Evolutionary conservation across 2,888 invertebrate species (phyloP).

Genomic region (Standfussiana lucernea): DNA sequence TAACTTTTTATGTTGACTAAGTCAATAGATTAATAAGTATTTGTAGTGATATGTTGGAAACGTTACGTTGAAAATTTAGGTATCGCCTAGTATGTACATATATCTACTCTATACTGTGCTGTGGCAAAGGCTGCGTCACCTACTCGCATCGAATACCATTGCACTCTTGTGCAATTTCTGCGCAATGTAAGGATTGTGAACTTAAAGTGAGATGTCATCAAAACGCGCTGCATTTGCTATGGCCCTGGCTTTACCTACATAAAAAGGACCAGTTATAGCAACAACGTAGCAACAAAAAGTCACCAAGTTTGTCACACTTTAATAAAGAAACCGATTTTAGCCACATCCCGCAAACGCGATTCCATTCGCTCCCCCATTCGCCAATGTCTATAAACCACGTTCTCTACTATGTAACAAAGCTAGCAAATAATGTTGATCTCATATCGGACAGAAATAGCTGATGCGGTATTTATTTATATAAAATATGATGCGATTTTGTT

Average conservation of each 20-base stretch:
- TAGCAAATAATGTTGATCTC: slow-evolving; percentile 76
- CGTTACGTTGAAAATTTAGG: too few relatives aligned
- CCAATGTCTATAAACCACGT: slow-evolving; percentile 82
- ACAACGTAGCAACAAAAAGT: slow-evolving; percentile 14
- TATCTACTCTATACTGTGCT: not conserved
- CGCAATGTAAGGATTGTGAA: not conserved
- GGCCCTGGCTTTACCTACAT: not conserved
- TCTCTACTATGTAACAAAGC: slow-evolving; percentile 76
- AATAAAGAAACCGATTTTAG: slow-evolving; percentile 65
- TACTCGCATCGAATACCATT: not conserved
- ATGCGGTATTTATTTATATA: slow-evolving; percentile 70
- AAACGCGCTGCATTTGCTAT: not conserved
- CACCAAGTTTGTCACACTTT: slow-evolving; percentile 32
- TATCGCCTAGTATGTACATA: too few relatives aligned
- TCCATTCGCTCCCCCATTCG: slow-evolving; percentile 76
- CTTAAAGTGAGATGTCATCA: too few relatives aligned
- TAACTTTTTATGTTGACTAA: too few relatives aligned
- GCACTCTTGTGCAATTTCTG: not conserved
- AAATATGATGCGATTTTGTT: slow-evolving; percentile 60
- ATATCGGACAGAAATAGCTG: slow-evolving; percentile 70
- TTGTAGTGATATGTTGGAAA: too few relatives aligned
- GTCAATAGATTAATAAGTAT: too few relatives aligned
- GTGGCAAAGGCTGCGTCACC: not conserved
- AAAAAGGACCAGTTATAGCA: not conserved
- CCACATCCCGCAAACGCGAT: slow-evolving; percentile 75